Percentiles rank a stretch among this genome's conserved stretches.
These are phyloP conservation scores for Pristionchus japonicus DNA, from an alignment of 2,888 invertebrate species.

Conservation along the genomic window DNA sequence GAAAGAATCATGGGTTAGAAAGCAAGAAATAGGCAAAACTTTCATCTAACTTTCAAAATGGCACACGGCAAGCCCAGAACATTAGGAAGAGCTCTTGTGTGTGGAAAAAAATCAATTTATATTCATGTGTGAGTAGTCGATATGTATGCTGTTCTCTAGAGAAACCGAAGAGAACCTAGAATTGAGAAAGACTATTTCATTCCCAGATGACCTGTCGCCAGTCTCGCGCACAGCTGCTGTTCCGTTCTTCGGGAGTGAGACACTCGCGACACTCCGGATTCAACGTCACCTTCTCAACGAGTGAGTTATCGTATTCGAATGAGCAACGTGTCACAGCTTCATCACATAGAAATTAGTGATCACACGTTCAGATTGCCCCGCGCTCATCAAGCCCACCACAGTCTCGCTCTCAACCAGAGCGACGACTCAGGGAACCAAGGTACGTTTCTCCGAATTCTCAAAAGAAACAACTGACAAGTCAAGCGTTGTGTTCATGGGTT, in stretches of 20 bases:
- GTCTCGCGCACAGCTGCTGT: constrained; percentile 51
- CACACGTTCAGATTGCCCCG: constrained; percentile 71
- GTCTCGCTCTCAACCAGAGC: constrained; percentile 71
- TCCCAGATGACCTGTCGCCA: constrained; percentile 45
- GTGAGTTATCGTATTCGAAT: constrained; percentile 52
- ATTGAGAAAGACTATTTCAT: neutral
- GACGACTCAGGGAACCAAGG: constrained; percentile 71
- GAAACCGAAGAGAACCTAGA: neutral
- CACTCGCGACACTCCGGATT: constrained; percentile 67
- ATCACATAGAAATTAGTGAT: neutral
- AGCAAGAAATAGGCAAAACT: too few species aligned
- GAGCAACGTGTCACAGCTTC: too few species aligned
- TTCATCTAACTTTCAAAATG: too few species aligned
- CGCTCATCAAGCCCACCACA: constrained; percentile 62
- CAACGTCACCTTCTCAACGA: constrained; percentile 75
- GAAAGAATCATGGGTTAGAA: too few species aligned
- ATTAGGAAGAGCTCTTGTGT: too few species aligned
- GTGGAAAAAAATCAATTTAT: too few species aligned
- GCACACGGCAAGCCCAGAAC: too few species aligned
- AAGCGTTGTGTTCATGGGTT: too few species aligned
- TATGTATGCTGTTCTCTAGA: too few species aligned
- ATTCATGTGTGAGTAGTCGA: too few species aligned
- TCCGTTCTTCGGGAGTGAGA: constrained; percentile 68
- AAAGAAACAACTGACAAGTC: too few species aligned
- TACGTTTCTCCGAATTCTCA: too few species aligned